These are phyloP conservation scores for Sphaerophoria taeniata DNA, from an alignment of 2,888 invertebrate genomes.

Conservation along the genomic window DNA sequence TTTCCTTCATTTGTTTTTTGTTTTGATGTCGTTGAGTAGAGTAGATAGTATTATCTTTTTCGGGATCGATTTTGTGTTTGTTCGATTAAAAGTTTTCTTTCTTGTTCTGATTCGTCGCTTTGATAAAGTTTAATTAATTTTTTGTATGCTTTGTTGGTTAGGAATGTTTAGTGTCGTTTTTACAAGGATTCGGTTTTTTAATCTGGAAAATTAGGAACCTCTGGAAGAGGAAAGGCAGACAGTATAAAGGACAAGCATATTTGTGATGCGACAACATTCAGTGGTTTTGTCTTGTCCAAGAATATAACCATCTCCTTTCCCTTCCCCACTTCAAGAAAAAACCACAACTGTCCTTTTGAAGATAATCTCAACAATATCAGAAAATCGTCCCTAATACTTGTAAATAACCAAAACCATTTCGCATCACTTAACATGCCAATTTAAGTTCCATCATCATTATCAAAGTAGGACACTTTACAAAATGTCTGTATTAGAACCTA, in stretches of 20 bases:
- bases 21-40: conserved; percentile 38
- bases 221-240: no score
- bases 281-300: conserved; percentile 8
- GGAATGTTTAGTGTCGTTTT: conserved; percentile 1
- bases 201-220: no score
- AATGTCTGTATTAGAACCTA: neutral
- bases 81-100: conserved; percentile 50
- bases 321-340: no score
- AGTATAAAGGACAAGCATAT: no score
- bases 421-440: conserved; percentile 66
- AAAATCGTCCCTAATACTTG: conserved; percentile 44
- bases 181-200: no score
- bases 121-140: conserved; percentile 59
- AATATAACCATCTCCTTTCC: neutral
- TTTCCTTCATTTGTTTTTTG: neutral
- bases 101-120: conserved; percentile 20
- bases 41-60: conserved; percentile 55
- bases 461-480: conserved; percentile 15
- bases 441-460: conserved; percentile 49
- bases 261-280: no score
- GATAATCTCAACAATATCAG: conserved; percentile 45
- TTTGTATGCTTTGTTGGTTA: conserved; percentile 25
- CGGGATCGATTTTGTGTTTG: conserved; percentile 57
- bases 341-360: conserved; percentile 14
- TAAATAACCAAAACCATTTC: conserved; percentile 54